phyloP scores from a whole-genome alignment of 2,113 vertebrate genomes.

The Neodon shergylaensis region DNA sequence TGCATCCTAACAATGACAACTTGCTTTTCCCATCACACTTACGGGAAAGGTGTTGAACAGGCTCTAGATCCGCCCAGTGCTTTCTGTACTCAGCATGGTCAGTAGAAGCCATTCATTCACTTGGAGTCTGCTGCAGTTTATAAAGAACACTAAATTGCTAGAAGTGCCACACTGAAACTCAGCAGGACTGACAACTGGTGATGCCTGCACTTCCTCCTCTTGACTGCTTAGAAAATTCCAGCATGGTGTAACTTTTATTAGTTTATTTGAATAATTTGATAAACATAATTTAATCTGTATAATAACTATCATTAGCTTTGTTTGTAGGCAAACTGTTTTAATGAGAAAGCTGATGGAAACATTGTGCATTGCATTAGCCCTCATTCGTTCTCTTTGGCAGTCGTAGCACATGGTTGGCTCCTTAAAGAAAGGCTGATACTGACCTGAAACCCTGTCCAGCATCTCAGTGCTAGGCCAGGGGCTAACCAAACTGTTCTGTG shows the following conservation, averaged over 20 bases:
- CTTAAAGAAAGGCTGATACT: background rate
- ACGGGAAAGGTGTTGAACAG: background rate
- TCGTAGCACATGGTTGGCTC: conserved; percentile 5
- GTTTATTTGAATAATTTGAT: conserved; percentile 73
- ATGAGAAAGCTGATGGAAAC: conserved; percentile 64
- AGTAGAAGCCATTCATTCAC: conserved; percentile 5
- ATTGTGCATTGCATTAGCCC: conserved; percentile 43
- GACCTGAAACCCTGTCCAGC: conserved; percentile 2
- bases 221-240: conserved; percentile 56
- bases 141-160: conserved; percentile 27
- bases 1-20: background rate
- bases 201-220: conserved; percentile 50
- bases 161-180: conserved; percentile 23
- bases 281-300: conserved; percentile 70
- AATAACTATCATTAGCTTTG: conserved; percentile 73
- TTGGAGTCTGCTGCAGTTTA: background rate
- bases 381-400: conserved; percentile 62
- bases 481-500: background rate
- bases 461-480: background rate
- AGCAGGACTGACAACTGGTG: background rate
- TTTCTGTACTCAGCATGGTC: background rate
- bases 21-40: background rate
- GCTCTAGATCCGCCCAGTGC: background rate
- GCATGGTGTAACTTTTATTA: conserved; percentile 68
- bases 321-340: conserved; percentile 64